Evolutionary conservation across 2,888 invertebrate species (phyloP), one percentile per base, ranked within the genome.

Genomic region (Phalangium opilio): DNA sequence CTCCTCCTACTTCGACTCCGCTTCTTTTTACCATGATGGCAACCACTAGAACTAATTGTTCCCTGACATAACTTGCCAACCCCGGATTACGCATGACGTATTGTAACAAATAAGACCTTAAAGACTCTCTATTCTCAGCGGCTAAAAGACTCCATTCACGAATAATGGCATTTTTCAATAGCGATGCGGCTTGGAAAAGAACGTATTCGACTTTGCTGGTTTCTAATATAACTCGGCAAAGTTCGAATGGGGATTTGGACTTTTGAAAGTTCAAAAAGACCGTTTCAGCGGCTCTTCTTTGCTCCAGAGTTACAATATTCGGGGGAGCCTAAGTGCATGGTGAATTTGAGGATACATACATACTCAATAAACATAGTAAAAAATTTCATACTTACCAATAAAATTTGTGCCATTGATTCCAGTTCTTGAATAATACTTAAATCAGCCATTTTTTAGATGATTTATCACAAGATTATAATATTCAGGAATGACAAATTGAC

Each of bases 1-100:
- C 70, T 49, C 72, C 70, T 64, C 82, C 81, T 58, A 81, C 80
- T 58, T 81, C 80, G 35, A 85, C 74, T 60, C 82, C 82, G 15
- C 78, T 78, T 61, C 86, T 72, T 69, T 90, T 90, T 15, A 89
- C 76, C 66, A 89, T 85, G 50, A 89, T 83, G 11, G 86, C 85
- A 59, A 89, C 79, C 42, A 82, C 79, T 73, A 80, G 66, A 17
- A 61, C 52, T 10, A 62, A 50, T 55, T 68, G 66, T 53, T 85
- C 83, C 58, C 80, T 72, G 12, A 86, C 78, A 68, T 79, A 87
- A n/a, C 77, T 70, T 35, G 81, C 79, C 36, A 81, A 55, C 33
- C 75, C 74, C 47, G 69, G 65, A 62, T 76, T 77, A 46, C 74
- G 75, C 53, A 81, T 72, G 48, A 85, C 74, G 65, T 82, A 87